Base-by-base conservation (phyloP, 2,113 vertebrate species). In the Acrocephalus kingi region DNA sequence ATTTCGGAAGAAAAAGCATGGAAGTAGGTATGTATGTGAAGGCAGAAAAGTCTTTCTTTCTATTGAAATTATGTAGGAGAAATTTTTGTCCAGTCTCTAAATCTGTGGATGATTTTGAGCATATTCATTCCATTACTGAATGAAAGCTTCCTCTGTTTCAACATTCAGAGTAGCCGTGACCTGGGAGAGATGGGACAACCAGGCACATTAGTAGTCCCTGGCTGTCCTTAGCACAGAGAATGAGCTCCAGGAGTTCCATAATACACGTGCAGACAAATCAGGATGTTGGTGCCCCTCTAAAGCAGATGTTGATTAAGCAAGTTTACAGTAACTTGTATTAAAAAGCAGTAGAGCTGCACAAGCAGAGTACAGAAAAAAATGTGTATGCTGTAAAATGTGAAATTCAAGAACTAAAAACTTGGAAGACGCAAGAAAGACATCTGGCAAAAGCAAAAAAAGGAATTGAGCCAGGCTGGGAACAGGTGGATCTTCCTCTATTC, bases 201-300 rank as follows among this genome's bases (percentile, higher is more conserved):
- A 54, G 45, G 16, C 7, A 17, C 3, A 12, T 15, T n/a, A 68
- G 31, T 18, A 58, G 21, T 30, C 18, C 10, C 11, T 4, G 3
- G 13, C 2, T 73, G 37, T 27, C n/a, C 48, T 63, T 23, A 59
- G 24, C 23, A 28, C 9, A 33, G 16, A 59, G 21, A 55, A 45
- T 3, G 11, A 59, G 11, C 4, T 54, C 19, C 46, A 24, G 18
- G 49, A 82, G 11, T 5, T 77, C 12, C 21, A 15, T 22, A 20
- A 49, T 1, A 0, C 12, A 23, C 0, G 0, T 33, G 27, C 35
- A 55, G 16, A 21, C 4, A 83, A 56, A 74, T 20, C 25, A 51
- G 39, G 45, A 13, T 13, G 9, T 20, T 77, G 23, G 24, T 35
- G 13, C 15, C 46, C 15, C 15, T 35, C 11, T 74, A 69, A 80